Percentiles rank a stretch among this genome's conserved stretches.
Conservation (phyloP, 2,113 vertebrate species). For the Mormyrus iriodes region DNA sequence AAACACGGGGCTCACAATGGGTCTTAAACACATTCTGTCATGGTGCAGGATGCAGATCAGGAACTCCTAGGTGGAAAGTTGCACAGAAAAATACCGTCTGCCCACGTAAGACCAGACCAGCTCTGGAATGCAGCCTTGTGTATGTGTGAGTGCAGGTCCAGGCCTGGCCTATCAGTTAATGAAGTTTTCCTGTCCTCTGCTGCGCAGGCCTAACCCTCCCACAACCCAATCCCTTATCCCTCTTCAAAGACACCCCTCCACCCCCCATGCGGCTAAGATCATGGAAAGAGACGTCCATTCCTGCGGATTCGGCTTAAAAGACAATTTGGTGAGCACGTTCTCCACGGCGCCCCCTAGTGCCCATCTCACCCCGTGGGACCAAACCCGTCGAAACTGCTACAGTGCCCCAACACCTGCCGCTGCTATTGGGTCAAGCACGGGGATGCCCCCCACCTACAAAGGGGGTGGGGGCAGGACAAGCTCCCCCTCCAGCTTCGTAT, state of each 20-base stretch:
- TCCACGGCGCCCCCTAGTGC: background rate
- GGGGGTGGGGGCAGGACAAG: conserved; percentile 30
- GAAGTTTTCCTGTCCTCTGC: conserved; percentile 22
- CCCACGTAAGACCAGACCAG: background rate
- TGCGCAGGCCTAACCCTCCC: background rate
- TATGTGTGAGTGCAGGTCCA: conserved; percentile 43
- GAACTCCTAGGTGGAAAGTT: background rate
- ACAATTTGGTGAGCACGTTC: background rate
- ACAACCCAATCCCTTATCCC: background rate
- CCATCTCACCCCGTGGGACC: background rate
- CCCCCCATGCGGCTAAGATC: background rate
- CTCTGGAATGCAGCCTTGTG: conserved; percentile 42
- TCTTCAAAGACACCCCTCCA: background rate
- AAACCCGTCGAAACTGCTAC: background rate
- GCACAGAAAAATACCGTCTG: background rate
- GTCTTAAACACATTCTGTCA: background rate
- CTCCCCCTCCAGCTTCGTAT: conserved; percentile 52
- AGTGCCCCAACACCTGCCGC: conserved; percentile 20
- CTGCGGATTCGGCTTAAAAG: background rate
- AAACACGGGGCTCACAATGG: background rate
- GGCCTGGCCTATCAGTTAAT: conserved; percentile 34
- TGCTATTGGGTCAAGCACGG: conserved; percentile 35
- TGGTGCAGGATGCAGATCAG: background rate
- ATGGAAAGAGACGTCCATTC: background rate
- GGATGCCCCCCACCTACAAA: conserved; percentile 7